Evolutionary conservation across 2,113 vertebrate species (phyloP).

Genomic region (Ahaetulla prasina): DNA sequence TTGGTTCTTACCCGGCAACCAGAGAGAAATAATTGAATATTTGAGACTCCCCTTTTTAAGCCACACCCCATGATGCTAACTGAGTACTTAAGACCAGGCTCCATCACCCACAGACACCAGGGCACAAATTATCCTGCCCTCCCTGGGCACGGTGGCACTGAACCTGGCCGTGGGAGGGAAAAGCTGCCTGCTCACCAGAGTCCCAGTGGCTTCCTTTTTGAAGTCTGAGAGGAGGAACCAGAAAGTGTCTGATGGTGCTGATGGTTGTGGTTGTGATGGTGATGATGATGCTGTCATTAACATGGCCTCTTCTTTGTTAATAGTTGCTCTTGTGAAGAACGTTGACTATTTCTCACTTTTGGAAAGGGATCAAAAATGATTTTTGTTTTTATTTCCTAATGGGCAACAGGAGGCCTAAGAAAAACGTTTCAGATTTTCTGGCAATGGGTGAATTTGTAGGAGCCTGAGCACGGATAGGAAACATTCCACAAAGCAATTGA

Average conservation of each 20-base stretch:
- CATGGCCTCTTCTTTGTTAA: conserved; percentile 46
- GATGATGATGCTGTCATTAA: conserved; percentile 34
- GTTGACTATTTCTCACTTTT: conserved; percentile 17
- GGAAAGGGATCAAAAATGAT: not conserved
- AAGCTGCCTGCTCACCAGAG: conserved; percentile 41
- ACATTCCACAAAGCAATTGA: not conserved
- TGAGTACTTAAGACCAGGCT: conserved; percentile 14
- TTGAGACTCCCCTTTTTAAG: conserved; percentile 34
- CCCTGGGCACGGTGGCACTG: conserved; percentile 43
- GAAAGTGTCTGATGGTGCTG: not conserved
- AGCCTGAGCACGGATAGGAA: not conserved
- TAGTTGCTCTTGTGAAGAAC: not conserved
- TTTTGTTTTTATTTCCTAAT: not conserved
- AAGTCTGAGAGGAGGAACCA: conserved; percentile 50
- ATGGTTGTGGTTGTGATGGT: not conserved
- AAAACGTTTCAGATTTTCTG: not conserved
- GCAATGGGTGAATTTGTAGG: not conserved
- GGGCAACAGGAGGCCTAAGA: not conserved
- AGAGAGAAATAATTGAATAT: conserved; percentile 32
- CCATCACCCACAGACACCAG: conserved; percentile 52
- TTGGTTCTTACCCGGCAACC: conserved; percentile 61
- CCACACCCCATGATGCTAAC: conserved; percentile 44
- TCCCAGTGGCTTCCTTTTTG: conserved; percentile 39
- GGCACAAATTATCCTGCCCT: conserved; percentile 37
- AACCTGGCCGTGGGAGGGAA: conserved; percentile 30